Conservation (phyloP, 1,140 invertebrate genomes). For the Cyrtorhinus lividipennis region DNA sequence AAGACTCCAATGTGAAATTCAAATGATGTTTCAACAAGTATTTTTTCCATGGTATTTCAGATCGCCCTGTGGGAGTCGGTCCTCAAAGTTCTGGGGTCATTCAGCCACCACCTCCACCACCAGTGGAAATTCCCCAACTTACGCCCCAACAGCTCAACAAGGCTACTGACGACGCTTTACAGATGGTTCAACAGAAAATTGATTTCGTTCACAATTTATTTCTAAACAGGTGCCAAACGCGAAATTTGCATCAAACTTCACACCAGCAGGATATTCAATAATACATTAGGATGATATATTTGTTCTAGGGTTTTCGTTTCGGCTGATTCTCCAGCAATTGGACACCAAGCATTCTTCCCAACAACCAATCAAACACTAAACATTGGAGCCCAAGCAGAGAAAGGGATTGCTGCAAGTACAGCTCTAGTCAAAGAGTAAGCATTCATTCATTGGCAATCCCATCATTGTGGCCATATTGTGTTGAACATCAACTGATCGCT, state of each 20-base stretch:
- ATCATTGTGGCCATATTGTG: no score
- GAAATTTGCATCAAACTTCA: no score
- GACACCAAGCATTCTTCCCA: constrained; percentile 34
- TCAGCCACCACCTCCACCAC: constrained; percentile 28
- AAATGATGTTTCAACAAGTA: neutral
- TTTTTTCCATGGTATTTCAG: constrained; percentile 6
- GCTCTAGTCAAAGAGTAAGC: constrained; percentile 33
- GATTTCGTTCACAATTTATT: constrained; percentile 26
- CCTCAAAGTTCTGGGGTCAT: constrained; percentile 26
- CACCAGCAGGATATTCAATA: no score
- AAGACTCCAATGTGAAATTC: neutral
- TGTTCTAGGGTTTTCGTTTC: constrained; percentile 30
- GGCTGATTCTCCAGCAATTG: constrained; percentile 28
- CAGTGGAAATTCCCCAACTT: constrained; percentile 28
- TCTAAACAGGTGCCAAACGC: no score
- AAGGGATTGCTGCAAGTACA: constrained; percentile 30
- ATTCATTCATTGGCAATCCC: no score
- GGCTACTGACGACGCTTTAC: constrained; percentile 26
- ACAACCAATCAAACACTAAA: constrained; percentile 31
- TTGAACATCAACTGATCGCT: no score
- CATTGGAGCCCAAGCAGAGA: constrained; percentile 30
- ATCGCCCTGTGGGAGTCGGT: neutral
- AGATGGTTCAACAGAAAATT: constrained; percentile 25
- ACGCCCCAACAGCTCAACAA: constrained; percentile 27
- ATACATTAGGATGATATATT: no score